Percentiles rank a stretch among this genome's conserved stretches.
phyloP scores from a whole-genome alignment of 1,140 invertebrate genomes.

The Euwallacea similis region DNA sequence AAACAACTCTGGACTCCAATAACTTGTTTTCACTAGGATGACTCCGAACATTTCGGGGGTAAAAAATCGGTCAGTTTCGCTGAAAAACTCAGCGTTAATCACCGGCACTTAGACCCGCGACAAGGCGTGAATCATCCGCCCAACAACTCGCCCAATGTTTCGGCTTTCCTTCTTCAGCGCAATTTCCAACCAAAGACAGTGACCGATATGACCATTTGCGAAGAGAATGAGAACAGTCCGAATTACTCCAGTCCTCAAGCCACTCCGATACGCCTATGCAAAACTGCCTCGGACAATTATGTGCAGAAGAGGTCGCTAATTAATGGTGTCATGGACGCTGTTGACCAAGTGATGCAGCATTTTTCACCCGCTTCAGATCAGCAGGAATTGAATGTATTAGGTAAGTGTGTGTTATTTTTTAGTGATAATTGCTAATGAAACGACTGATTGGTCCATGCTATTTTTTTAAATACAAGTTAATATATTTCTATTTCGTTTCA shows the following conservation, averaged over 20 bases:
- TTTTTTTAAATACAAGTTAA: not conserved
- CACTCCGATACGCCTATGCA: slow-evolving; percentile 45
- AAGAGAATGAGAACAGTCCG: slow-evolving; percentile 63
- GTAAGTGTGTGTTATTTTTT: slow-evolving; percentile 14
- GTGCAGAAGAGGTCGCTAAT: slow-evolving; percentile 57
- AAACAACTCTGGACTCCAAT: too few relatives aligned
- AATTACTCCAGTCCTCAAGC: slow-evolving; percentile 59
- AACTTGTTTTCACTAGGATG: slow-evolving; percentile 46
- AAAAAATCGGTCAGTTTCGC: slow-evolving; percentile 73
- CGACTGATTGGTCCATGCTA: not conserved
- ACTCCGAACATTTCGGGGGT: slow-evolving; percentile 58
- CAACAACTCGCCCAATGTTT: slow-evolving; percentile 73
- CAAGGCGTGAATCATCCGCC: slow-evolving; percentile 55
- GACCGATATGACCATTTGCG: slow-evolving; percentile 63
- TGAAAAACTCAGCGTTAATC: slow-evolving; percentile 53
- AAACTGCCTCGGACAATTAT: slow-evolving; percentile 53
- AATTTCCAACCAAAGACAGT: slow-evolving; percentile 59
- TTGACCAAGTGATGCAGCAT: slow-evolving; percentile 66
- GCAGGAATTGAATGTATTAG: slow-evolving; percentile 58
- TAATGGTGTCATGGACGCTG: slow-evolving; percentile 66
- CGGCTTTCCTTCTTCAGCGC: slow-evolving; percentile 57
- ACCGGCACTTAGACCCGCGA: slow-evolving; percentile 51
- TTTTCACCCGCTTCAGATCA: slow-evolving; percentile 61
- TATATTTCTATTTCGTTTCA: not conserved
- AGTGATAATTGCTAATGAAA: not conserved